Conservation (phyloP, 2,888 invertebrate species). For the Amiota communis region DNA sequence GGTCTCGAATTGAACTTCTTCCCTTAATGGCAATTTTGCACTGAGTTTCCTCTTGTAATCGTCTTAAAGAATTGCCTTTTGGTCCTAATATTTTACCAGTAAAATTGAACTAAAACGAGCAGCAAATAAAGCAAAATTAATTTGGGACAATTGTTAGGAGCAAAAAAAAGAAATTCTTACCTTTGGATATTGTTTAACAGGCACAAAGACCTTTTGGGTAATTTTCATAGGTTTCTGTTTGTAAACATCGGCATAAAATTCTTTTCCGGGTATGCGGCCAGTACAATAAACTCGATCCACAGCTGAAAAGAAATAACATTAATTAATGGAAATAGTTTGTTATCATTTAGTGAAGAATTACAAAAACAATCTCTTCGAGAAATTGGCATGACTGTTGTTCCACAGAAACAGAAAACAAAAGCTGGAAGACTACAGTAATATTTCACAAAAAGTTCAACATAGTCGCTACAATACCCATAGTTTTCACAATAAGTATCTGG, state of each 20-base stretch:
- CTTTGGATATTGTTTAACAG: slow-evolving; percentile 73
- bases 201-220: slow-evolving; percentile 70
- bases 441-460: too few relatives aligned
- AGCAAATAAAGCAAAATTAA: background rate
- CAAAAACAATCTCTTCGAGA: too few relatives aligned
- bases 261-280: slow-evolving; percentile 79
- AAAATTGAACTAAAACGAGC: slow-evolving; percentile 87
- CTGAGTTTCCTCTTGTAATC: slow-evolving; percentile 94
- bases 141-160: too few relatives aligned
- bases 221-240: slow-evolving; percentile 75
- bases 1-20: slow-evolving; percentile 93
- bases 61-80: slow-evolving; percentile 93
- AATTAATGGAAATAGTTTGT: too few relatives aligned
- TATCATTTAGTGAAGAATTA: too few relatives aligned
- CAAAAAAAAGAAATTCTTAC: slow-evolving; percentile 38
- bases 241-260: slow-evolving; percentile 84
- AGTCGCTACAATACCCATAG: too few relatives aligned
- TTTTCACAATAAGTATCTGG: too few relatives aligned
- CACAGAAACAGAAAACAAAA: too few relatives aligned
- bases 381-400: too few relatives aligned
- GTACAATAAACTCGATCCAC: slow-evolving; percentile 81
- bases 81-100: slow-evolving; percentile 92
- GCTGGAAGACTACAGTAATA: too few relatives aligned
- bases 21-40: slow-evolving; percentile 97
- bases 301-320: slow-evolving; percentile 75